A percentile compares a stretch with the other conserved stretches of the same genome.
phyloP scores from a whole-genome alignment of 2,113 vertebrate species.

The Sorex fumeus region DNA sequence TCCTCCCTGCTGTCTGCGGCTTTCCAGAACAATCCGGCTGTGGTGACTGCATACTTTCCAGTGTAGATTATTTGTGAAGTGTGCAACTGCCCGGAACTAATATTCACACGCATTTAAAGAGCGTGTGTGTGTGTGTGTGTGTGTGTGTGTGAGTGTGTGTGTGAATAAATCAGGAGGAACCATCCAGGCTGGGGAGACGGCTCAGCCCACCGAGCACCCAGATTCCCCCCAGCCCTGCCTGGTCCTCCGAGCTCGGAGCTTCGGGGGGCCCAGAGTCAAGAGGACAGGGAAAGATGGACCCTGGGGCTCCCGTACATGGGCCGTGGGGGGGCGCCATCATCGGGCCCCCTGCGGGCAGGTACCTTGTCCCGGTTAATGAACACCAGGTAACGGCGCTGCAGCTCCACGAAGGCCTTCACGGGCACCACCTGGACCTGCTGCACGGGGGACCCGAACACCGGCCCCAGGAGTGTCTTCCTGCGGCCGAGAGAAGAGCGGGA shows the following conservation, averaged over 20 bases:
- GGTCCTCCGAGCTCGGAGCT: too few relatives aligned
- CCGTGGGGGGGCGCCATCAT: too few relatives aligned
- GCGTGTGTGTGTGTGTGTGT: too few relatives aligned
- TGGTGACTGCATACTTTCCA: background rate
- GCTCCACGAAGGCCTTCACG: conserved; percentile 46
- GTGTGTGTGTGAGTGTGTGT: background rate
- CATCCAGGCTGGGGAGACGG: background rate
- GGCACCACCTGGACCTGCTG: conserved; percentile 92
- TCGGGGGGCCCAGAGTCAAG: too few relatives aligned
- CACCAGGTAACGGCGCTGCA: conserved; percentile 89
- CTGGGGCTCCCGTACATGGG: too few relatives aligned
- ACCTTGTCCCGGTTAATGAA: conserved; percentile 96
- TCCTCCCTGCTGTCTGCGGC: background rate
- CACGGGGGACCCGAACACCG: conserved; percentile 92
- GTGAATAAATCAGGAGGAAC: background rate
- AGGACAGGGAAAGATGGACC: too few relatives aligned
- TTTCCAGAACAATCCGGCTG: background rate
- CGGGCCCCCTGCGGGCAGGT: too few relatives aligned
- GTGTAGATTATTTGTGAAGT: background rate
- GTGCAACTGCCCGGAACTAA: background rate
- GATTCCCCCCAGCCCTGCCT: too few relatives aligned
- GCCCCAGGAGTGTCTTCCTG: conserved; percentile 95
- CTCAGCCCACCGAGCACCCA: too few relatives aligned
- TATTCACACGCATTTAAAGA: background rate
- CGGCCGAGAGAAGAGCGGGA: background rate